Evolutionary conservation across 2,797 vertebrate genomes (phyloP).

Genomic region (Notolabrus celidotus): DNA sequence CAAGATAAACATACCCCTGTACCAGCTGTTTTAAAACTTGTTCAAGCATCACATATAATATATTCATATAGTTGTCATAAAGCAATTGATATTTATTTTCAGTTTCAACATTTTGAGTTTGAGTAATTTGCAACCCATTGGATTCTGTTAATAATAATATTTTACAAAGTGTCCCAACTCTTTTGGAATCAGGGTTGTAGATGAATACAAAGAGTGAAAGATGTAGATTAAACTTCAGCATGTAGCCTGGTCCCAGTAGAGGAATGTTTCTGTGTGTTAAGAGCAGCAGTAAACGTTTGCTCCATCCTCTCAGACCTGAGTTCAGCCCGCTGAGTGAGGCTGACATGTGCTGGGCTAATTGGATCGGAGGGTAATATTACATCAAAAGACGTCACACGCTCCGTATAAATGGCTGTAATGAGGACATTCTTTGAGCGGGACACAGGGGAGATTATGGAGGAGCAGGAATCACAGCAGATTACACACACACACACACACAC

Average conservation of each 20-base stretch:
- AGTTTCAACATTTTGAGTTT: too few relatives aligned
- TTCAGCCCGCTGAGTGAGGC: constrained; percentile 62
- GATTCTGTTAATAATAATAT: too few relatives aligned
- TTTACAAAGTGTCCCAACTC: too few relatives aligned
- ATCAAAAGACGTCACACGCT: constrained; percentile 90
- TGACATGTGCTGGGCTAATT: constrained; percentile 88
- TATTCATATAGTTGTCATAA: too few relatives aligned
- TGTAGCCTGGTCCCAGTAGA: background rate
- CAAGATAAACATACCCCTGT: too few relatives aligned
- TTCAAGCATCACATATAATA: too few relatives aligned
- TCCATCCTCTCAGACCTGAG: constrained; percentile 49
- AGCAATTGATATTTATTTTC: too few relatives aligned
- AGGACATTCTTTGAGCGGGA: constrained; percentile 79
- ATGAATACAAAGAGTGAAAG: too few relatives aligned
- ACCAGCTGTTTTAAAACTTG: too few relatives aligned
- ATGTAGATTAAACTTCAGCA: too few relatives aligned
- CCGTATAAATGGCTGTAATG: constrained; percentile 91
- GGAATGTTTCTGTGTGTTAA: background rate
- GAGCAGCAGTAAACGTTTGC: constrained; percentile 17
- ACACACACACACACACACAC: constrained; percentile 46
- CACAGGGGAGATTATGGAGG: constrained; percentile 76
- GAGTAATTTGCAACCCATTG: too few relatives aligned
- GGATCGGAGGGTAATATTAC: constrained; percentile 87
- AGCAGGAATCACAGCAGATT: constrained; percentile 66
- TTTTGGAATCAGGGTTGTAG: too few relatives aligned